Evolutionary conservation across 2,113 vertebrate species (phyloP).

Genomic region (Meles meles): DNA sequence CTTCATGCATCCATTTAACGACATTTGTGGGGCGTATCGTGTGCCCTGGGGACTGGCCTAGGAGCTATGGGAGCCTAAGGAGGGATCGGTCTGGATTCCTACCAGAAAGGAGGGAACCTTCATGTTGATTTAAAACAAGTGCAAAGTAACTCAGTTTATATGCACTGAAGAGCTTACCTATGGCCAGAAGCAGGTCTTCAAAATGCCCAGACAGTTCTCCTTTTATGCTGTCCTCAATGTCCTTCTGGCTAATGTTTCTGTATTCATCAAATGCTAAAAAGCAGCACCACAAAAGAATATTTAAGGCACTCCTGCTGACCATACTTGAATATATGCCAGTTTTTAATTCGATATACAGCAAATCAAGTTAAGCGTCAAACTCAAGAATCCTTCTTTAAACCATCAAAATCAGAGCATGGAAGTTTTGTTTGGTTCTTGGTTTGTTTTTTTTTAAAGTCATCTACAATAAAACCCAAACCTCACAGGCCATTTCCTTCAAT

Average conservation of each 20-base stretch:
- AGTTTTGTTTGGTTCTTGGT: not conserved
- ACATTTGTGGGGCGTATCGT: not conserved
- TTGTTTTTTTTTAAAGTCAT: not conserved
- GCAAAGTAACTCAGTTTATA: not conserved
- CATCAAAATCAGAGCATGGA: not conserved
- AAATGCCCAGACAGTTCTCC: conserved; percentile 89
- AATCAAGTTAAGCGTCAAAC: not conserved
- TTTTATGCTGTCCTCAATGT: conserved; percentile 89
- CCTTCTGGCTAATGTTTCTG: conserved; percentile 88
- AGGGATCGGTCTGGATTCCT: not conserved
- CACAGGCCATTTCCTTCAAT: not conserved
- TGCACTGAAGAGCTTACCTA: conserved; percentile 80
- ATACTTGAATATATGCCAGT: not conserved
- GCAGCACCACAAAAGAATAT: conserved; percentile 34
- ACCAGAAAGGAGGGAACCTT: not conserved
- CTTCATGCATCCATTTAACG: not conserved
- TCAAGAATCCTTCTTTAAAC: not conserved
- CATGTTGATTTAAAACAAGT: not conserved
- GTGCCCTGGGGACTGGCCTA: not conserved
- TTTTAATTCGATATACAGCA: not conserved
- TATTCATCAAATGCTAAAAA: conserved; percentile 89
- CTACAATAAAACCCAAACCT: not conserved
- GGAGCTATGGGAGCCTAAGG: not conserved
- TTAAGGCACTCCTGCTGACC: not conserved
- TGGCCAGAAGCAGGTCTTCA: conserved; percentile 86